These are phyloP conservation scores for Scrobipalpa costella DNA, from an alignment of 2,888 invertebrate species.

Conservation along the genomic window DNA sequence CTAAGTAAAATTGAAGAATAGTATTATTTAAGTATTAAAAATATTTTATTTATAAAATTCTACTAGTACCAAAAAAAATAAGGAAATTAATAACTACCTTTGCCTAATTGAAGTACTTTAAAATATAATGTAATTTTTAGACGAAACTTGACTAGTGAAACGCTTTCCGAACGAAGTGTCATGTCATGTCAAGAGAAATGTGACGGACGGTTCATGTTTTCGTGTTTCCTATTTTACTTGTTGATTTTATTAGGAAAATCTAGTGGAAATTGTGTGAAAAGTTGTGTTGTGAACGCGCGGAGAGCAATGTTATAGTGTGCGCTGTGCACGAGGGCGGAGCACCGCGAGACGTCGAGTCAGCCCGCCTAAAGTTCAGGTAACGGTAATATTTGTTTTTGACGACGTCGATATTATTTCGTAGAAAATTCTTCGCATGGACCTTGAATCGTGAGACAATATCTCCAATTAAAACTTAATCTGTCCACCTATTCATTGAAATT, in stretches of 20 bases:
- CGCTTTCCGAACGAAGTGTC: slow-evolving; percentile 41
- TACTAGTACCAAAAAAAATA: background rate
- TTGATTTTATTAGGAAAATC: slow-evolving; percentile 69
- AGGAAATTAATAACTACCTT: background rate
- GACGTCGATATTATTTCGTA: slow-evolving; percentile 61
- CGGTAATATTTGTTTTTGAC: slow-evolving; percentile 76
- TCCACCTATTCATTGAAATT: background rate
- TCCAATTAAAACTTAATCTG: slow-evolving; percentile 27
- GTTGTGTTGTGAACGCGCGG: slow-evolving; percentile 43
- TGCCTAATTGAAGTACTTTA: too few relatives aligned
- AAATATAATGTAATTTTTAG: slow-evolving; percentile 1
- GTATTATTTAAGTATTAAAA: too few relatives aligned
- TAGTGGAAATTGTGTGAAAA: slow-evolving; percentile 57
- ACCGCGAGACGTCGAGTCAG: slow-evolving; percentile 46
- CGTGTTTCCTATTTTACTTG: slow-evolving; percentile 70
- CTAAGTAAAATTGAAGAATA: too few relatives aligned
- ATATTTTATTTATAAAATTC: too few relatives aligned
- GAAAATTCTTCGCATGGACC: slow-evolving; percentile 44
- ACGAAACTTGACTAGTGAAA: slow-evolving; percentile 14
- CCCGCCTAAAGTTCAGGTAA: slow-evolving; percentile 69
- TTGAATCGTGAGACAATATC: slow-evolving; percentile 35
- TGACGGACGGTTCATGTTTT: slow-evolving; percentile 69
- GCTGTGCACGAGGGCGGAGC: slow-evolving; percentile 45
- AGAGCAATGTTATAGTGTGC: slow-evolving; percentile 62
- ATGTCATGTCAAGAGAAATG: slow-evolving; percentile 58